A percentile compares a stretch with the other conserved stretches of the same genome.
These are phyloP conservation scores for Eupithecia subfuscata DNA, from an alignment of 2,888 invertebrate genomes.

Conservation along the genomic window DNA sequence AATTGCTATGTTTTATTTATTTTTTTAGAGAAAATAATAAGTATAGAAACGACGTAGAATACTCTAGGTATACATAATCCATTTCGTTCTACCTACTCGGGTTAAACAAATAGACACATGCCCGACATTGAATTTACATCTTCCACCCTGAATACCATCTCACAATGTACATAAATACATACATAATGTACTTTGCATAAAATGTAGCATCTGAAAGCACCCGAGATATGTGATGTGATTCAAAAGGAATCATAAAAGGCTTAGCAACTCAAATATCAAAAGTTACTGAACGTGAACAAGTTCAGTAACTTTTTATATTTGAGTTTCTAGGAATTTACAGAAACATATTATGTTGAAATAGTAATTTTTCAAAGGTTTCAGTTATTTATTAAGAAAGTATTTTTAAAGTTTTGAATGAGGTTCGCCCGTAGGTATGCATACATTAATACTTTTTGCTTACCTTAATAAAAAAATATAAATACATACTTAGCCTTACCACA, in stretches of 20 bases:
- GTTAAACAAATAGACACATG: conserved; percentile 15
- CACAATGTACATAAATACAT: conserved; percentile 9
- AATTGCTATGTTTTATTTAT: too few species aligned
- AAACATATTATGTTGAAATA: neutral
- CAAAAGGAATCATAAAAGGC: neutral
- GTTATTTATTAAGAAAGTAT: too few species aligned
- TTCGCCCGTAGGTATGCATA: too few species aligned
- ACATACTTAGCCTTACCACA: neutral
- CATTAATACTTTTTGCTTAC: too few species aligned
- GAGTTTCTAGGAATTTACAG: neutral
- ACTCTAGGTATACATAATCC: neutral
- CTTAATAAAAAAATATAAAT: too few species aligned
- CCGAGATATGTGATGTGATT: neutral
- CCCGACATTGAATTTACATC: conserved; percentile 34
- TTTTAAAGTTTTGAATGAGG: too few species aligned
- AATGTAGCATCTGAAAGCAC: conserved; percentile 14
- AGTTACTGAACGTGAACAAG: neutral
- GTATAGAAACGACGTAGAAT: neutral
- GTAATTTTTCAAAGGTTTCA: neutral
- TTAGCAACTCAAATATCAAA: neutral
- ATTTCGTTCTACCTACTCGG: neutral
- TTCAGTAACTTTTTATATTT: too few species aligned
- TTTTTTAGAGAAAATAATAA: too few species aligned
- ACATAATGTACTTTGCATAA: conserved; percentile 2
- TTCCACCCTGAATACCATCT: conserved; percentile 39